A percentile compares a stretch with the other conserved stretches of the same genome.
phyloP scores from a whole-genome alignment of 2,888 invertebrate species.

The Mactromeris polynyma region DNA sequence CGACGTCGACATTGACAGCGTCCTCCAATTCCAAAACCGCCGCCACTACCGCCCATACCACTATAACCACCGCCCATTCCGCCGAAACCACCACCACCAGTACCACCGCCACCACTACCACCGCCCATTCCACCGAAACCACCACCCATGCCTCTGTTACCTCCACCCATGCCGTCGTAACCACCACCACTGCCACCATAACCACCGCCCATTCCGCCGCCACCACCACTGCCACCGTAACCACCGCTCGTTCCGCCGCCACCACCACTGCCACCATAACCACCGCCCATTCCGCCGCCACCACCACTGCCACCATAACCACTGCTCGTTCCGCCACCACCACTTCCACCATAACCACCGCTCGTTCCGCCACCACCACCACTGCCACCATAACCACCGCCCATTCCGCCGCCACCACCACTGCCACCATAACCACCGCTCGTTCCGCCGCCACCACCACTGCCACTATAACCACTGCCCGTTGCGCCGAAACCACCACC shows the following conservation, averaged over 20 bases:
- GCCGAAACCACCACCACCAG: background rate
- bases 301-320: background rate
- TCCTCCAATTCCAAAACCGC: background rate
- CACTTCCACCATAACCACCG: background rate
- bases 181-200: background rate
- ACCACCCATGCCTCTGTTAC: background rate
- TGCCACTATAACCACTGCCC: background rate
- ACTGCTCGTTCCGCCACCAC: background rate
- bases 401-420: background rate
- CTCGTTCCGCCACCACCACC: background rate
- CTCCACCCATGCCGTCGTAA: background rate
- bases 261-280: background rate
- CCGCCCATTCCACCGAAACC: slow-evolving; percentile 1
- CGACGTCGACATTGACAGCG: background rate
- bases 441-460: background rate
- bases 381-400: background rate
- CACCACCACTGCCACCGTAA: background rate
- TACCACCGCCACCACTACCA: background rate
- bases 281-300: background rate
- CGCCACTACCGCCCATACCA: background rate
- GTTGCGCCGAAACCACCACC: background rate
- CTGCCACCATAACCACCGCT: background rate
- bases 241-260: background rate
- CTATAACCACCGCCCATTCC: background rate
- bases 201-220: background rate